Evolutionary conservation across 2,888 invertebrate species (phyloP), one percentile per base, ranked within the genome.

Genomic region (Morpho achilles): DNA sequence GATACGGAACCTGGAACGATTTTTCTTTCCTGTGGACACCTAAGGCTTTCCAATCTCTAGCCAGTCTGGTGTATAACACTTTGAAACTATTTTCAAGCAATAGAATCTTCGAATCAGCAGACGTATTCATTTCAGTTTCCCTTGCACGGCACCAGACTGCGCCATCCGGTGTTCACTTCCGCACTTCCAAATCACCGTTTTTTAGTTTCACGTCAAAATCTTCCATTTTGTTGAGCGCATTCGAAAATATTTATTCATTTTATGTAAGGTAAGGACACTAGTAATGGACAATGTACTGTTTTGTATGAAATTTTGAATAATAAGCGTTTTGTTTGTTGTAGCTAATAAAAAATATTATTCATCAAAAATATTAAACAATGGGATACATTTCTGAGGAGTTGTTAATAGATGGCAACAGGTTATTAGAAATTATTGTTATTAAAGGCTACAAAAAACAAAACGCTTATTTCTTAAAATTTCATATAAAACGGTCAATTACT

Each of bases 131-230:
- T 84, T 82, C 84, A 85, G 71, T 65, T 69, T 59, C 46, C 67
- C 67, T 57, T 74, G 67, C 72, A 72, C 74, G 81, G 85, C 74
- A 73, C 73, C 82, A 84, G 83, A 82, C 85, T 83, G 84, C 76
- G 76, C 69, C 79, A 69, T 86, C 86, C 87, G 84, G 77, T 81
- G 75, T 77, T 70, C 72, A 79, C 81, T 79, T 84, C 82, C 84
- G 77, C 73, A 70, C 74, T 77, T 77, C 75, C 73, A 74, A 80
- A 79, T 77, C 71, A 76, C 71, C 70, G 72, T 76, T 81, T 82
- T 80, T 58, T 58, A 58, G 56, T 61, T 61, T 8, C 53, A 56
- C 54, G 50, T 53, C 54, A 51, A 16, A 48, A 8, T 50, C 55
- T 32, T 45, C 50, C 47, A 59, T 48, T 53, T 53, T 39, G 41